These are phyloP conservation scores for Poeciliopsis retropinna DNA, from an alignment of 2,113 vertebrate genomes.

Conservation along the genomic window DNA sequence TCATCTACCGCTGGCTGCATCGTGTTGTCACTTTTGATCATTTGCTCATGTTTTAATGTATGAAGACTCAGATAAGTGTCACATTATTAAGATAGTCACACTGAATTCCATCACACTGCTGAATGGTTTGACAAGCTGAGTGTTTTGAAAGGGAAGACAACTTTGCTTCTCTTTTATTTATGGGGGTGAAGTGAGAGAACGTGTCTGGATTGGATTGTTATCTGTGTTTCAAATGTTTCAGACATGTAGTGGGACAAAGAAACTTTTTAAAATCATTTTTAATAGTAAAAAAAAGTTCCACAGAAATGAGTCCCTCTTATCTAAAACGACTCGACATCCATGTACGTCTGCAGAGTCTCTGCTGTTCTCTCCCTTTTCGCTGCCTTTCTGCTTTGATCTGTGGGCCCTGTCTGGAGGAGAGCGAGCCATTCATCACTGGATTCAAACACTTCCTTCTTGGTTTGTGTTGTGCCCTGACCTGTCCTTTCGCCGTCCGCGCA, in stretches of 20 bases:
- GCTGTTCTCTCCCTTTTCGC: constrained; percentile 19
- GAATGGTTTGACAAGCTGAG: constrained; percentile 31
- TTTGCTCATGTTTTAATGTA: constrained; percentile 70
- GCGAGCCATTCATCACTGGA: constrained; percentile 51
- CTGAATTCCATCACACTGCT: constrained; percentile 52
- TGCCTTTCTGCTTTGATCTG: constrained; percentile 33
- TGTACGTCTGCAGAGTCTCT: not conserved
- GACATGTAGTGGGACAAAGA: not conserved
- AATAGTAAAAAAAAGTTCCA: not conserved
- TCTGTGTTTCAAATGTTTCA: not conserved
- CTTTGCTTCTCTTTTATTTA: constrained; percentile 11
- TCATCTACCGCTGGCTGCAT: constrained; percentile 48
- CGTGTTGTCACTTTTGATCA: constrained; percentile 68
- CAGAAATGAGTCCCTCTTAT: not conserved
- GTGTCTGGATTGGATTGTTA: not conserved
- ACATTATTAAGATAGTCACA: constrained; percentile 55
- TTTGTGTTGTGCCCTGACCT: constrained; percentile 43
- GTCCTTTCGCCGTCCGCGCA: constrained; percentile 29
- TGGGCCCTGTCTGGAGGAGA: constrained; percentile 13
- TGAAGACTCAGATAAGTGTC: constrained; percentile 62
- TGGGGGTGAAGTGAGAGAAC: not conserved
- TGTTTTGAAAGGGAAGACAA: constrained; percentile 14
- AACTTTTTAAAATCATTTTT: not conserved
- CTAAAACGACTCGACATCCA: not conserved
- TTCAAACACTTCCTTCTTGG: constrained; percentile 61